Percentiles rank a stretch among this genome's conserved stretches.
phyloP scores from a whole-genome alignment of 2,113 vertebrate species.

The Alectura lathami region DNA sequence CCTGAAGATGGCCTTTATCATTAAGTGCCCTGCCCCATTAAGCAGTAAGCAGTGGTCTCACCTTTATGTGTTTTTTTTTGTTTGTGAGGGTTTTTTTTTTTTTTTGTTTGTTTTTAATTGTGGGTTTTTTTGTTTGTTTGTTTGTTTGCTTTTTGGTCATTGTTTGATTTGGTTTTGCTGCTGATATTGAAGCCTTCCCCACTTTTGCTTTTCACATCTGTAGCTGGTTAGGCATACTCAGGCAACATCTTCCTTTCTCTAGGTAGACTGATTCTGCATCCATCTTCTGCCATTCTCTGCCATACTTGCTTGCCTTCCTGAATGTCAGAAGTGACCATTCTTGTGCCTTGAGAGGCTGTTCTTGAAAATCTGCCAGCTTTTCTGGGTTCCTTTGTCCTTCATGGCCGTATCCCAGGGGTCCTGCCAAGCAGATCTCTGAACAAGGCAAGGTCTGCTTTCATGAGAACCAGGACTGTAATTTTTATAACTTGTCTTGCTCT shows the following conservation, averaged over 20 bases:
- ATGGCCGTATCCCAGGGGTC: neutral
- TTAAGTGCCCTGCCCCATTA: neutral
- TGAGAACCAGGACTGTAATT: neutral
- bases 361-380: neutral
- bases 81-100: neutral
- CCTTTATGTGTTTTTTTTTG: no score
- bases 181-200: neutral
- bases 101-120: no score
- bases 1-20: neutral
- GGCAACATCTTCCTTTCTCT: neutral
- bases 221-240: neutral
- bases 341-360: neutral
- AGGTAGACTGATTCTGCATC: neutral
- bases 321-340: neutral
- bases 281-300: neutral
- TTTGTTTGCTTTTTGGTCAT: no score
- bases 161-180: neutral
- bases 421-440: neutral
- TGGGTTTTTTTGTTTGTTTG: neutral
- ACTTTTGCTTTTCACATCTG: neutral
- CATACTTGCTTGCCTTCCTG: neutral
- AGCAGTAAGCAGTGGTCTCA: neutral
- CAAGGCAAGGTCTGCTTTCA: neutral
- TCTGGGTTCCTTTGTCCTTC: neutral
- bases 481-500: neutral